Evolutionary conservation across 2,113 vertebrate genomes (phyloP).

Genomic region (Struthidea cinerea): DNA sequence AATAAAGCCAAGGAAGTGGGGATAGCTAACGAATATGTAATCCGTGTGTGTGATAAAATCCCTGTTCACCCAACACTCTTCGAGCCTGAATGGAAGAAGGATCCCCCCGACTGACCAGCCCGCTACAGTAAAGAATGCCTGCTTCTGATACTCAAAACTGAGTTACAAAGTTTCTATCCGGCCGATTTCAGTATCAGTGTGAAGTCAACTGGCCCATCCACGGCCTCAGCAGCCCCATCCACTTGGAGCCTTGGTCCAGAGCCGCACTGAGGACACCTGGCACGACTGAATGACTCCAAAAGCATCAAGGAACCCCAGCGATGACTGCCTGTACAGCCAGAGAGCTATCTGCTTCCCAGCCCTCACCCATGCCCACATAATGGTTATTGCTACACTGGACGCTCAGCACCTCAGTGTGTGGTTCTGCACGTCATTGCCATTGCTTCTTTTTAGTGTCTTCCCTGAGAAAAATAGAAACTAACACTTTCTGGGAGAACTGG

Average conservation of each 20-base stretch:
- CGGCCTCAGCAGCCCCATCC: background rate
- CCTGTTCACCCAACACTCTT: background rate
- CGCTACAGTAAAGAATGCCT: background rate
- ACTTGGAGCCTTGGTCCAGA: background rate
- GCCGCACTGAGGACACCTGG: background rate
- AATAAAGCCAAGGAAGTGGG: background rate
- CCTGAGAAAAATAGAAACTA: background rate
- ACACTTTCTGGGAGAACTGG: background rate
- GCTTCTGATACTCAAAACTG: background rate
- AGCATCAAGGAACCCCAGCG: background rate
- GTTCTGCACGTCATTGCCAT: background rate
- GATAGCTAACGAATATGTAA: background rate
- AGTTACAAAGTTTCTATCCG: background rate
- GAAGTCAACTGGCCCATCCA: background rate
- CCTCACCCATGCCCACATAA: background rate
- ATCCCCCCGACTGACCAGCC: background rate
- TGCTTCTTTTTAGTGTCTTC: background rate
- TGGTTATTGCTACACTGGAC: background rate
- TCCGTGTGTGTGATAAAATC: background rate
- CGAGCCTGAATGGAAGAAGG: background rate
- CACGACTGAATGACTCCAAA: rapidly evolving
- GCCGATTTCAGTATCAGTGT: background rate
- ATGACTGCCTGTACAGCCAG: background rate
- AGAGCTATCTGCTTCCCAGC: background rate
- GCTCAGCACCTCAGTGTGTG: background rate